Conservation (phyloP, 2,113 vertebrate species). For the Lasiurus cinereus region DNA sequence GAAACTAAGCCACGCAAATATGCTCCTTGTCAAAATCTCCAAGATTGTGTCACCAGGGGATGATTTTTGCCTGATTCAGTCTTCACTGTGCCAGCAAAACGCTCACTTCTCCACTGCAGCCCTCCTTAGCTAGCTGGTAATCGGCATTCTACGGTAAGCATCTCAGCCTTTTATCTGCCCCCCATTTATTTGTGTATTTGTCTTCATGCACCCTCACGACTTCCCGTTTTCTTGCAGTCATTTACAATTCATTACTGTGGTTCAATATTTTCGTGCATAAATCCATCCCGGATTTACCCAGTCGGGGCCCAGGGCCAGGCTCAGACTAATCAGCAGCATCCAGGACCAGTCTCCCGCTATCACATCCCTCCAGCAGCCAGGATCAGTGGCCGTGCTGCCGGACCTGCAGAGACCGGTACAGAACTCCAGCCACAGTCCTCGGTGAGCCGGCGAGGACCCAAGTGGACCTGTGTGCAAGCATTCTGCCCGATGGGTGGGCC, state of each 20-base stretch:
- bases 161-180: neutral
- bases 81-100: neutral
- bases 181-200: neutral
- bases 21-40: neutral
- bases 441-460: neutral
- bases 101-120: neutral
- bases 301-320: neutral
- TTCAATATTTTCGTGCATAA: neutral
- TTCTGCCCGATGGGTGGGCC: neutral
- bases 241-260: neutral
- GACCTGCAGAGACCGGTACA: neutral
- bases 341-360: neutral
- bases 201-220: neutral
- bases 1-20: neutral
- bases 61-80: neutral
- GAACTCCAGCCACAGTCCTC: neutral
- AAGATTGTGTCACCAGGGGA: conserved; percentile 1
- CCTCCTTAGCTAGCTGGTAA: neutral
- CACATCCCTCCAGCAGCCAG: neutral
- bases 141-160: neutral
- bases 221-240: neutral
- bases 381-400: neutral
- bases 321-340: neutral
- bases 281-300: neutral
- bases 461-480: neutral